Percentiles rank a stretch among this genome's conserved stretches.
These are phyloP conservation scores for Oryzias sinensis DNA, from an alignment of 2,797 vertebrate species.

Conservation along the genomic window DNA sequence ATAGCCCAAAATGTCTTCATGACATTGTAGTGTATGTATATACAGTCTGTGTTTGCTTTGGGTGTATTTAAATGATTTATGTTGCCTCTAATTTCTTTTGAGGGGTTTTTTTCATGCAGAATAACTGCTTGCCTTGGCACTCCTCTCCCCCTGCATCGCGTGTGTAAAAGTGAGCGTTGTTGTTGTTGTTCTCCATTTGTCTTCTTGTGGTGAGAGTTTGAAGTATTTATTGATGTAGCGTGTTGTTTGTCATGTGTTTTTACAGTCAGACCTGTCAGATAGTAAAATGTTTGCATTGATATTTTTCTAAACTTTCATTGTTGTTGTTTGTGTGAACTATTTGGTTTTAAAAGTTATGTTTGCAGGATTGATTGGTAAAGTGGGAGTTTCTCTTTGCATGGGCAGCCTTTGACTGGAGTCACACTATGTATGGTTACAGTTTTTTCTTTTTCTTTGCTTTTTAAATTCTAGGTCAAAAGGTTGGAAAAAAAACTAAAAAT, in stretches of 20 bases:
- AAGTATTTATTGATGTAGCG: conserved; percentile 43
- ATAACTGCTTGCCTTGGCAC: conserved; percentile 19
- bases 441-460: conserved; percentile 2
- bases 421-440: conserved; percentile 2
- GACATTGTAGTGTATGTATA: conserved; percentile 4
- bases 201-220: conserved; percentile 34
- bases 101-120: not conserved
- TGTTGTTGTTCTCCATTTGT: conserved; percentile 39
- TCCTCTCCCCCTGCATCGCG: conserved; percentile 7
- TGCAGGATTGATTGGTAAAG: conserved; percentile 8
- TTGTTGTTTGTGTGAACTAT: conserved; percentile 21
- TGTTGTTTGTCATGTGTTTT: conserved; percentile 32
- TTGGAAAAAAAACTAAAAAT: not conserved
- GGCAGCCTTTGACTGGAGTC: conserved; percentile 12
- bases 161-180: conserved; percentile 23
- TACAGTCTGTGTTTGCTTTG: conserved; percentile 12
- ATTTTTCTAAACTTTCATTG: conserved; percentile 25
- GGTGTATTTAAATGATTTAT: conserved; percentile 14
- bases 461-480: not conserved
- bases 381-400: conserved; percentile 13
- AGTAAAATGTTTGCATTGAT: conserved; percentile 31
- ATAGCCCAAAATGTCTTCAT: conserved; percentile 8
- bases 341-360: not conserved
- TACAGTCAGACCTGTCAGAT: conserved; percentile 36
- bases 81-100: conserved; percentile 18